A percentile compares a stretch with the other conserved stretches of the same genome.
Conservation (phyloP, 2,888 invertebrate species). For the Amaurobius ferox region DNA sequence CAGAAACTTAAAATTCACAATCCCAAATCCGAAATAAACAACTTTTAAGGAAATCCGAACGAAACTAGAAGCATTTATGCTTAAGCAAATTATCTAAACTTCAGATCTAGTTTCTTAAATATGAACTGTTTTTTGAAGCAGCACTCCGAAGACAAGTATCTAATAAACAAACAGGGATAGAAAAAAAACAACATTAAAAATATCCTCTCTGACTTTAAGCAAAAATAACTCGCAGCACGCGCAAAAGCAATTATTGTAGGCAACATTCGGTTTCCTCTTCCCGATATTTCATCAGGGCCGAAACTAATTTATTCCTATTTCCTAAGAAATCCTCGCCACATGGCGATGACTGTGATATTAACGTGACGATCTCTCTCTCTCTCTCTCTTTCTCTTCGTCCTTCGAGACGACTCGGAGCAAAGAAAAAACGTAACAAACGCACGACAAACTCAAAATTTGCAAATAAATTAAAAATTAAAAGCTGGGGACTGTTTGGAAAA, state of each 20-base stretch:
- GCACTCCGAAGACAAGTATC: neutral
- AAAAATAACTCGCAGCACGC: slow-evolving; percentile 1
- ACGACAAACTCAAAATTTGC: slow-evolving; percentile 70
- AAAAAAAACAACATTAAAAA: neutral
- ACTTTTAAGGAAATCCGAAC: too few species aligned
- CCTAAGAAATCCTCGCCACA: slow-evolving; percentile 49
- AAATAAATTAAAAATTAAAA: slow-evolving; percentile 72
- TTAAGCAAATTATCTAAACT: neutral
- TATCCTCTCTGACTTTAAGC: neutral
- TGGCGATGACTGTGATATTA: slow-evolving; percentile 64
- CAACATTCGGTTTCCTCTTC: slow-evolving; percentile 37
- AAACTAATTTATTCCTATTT: slow-evolving; percentile 58
- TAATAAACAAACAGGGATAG: neutral
- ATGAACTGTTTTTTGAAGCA: neutral
- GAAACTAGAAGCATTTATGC: neutral
- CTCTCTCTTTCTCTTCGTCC: slow-evolving; percentile 7
- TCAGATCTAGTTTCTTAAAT: neutral
- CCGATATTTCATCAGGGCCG: slow-evolving; percentile 50
- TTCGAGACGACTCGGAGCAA: slow-evolving; percentile 6
- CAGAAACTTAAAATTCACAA: too few species aligned
- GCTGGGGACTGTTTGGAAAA: slow-evolving; percentile 49
- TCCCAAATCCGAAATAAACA: too few species aligned
- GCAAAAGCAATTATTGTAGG: slow-evolving; percentile 64
- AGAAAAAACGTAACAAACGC: slow-evolving; percentile 26
- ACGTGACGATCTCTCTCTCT: slow-evolving; percentile 33